These are phyloP conservation scores for Intellagama lesueurii DNA, from an alignment of 2,797 vertebrate genomes.

Conservation along the genomic window DNA sequence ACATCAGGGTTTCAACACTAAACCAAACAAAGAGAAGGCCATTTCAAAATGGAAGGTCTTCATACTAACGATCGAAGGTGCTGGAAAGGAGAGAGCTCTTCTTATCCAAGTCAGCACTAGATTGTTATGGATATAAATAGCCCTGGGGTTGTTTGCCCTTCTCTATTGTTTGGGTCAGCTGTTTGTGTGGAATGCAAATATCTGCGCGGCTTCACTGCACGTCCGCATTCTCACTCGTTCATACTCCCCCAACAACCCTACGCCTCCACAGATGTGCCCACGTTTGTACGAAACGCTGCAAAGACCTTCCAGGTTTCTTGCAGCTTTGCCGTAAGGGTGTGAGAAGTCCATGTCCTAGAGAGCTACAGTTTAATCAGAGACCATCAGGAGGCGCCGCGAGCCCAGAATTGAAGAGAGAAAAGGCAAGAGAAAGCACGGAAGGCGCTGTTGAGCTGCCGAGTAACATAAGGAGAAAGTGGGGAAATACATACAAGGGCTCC, in stretches of 20 bases:
- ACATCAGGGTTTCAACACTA: background rate
- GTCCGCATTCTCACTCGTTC: too few species aligned
- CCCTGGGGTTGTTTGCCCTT: background rate
- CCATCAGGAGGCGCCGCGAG: conserved; percentile 69
- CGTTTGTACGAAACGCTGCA: too few species aligned
- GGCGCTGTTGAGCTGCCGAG: background rate
- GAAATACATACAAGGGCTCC: background rate
- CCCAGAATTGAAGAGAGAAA: conserved; percentile 21
- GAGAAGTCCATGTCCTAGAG: background rate
- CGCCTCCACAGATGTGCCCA: too few species aligned
- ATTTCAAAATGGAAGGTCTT: background rate
- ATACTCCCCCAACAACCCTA: too few species aligned
- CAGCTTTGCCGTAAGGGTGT: background rate
- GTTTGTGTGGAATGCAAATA: too few species aligned
- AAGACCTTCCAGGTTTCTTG: too few species aligned
- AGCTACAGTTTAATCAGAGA: background rate
- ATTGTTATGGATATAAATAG: background rate
- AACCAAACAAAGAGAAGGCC: background rate
- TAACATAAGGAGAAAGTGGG: background rate
- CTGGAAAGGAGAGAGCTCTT: background rate
- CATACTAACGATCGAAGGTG: too few species aligned
- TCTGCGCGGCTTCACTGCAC: too few species aligned
- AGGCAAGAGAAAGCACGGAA: background rate
- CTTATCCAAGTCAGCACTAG: background rate
- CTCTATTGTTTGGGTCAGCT: too few species aligned